Percentiles rank a stretch among this genome's conserved stretches.
These are phyloP conservation scores for Caenorhabditis sp. DNA, from an alignment of 2,888 invertebrate genomes.

Conservation along the genomic window DNA sequence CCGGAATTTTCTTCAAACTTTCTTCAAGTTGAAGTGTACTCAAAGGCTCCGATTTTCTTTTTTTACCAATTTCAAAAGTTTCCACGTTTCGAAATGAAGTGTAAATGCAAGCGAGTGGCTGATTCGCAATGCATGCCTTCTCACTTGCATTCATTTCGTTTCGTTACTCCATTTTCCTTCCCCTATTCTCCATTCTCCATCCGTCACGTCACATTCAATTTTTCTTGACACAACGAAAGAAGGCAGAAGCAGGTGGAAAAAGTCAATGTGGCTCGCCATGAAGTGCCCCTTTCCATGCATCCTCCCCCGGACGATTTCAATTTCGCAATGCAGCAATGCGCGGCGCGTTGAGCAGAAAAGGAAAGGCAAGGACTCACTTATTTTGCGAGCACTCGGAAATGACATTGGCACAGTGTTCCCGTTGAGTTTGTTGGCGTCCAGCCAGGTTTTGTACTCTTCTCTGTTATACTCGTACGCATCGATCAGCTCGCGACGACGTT, in stretches of 20 bases:
- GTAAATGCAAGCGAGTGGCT: not conserved
- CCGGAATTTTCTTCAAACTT: not conserved
- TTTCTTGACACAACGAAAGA: constrained; percentile 2
- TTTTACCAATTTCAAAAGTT: not conserved
- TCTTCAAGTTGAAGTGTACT: not conserved
- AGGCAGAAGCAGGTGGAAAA: constrained; percentile 7
- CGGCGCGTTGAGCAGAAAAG: too few relatives aligned
- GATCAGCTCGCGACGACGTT: constrained; percentile 61
- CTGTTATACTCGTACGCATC: constrained; percentile 64
- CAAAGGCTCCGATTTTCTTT: not conserved
- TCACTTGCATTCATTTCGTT: too few relatives aligned
- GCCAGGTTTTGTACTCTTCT: constrained; percentile 67
- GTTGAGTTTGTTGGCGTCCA: constrained; percentile 49
- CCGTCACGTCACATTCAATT: constrained; percentile 11
- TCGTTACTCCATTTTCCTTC: too few relatives aligned
- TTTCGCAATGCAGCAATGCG: too few relatives aligned
- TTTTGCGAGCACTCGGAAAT: constrained; percentile 50
- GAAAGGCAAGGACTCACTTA: constrained; percentile 29
- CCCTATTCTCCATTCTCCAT: not conserved
- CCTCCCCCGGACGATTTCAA: too few relatives aligned
- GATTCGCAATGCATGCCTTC: constrained; percentile 19
- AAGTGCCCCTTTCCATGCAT: not conserved
- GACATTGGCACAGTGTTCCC: constrained; percentile 51
- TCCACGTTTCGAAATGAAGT: not conserved
- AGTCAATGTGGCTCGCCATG: not conserved